Base-by-base conservation (phyloP, 2,113 vertebrate genomes). In the Nannospalax galili region DNA sequence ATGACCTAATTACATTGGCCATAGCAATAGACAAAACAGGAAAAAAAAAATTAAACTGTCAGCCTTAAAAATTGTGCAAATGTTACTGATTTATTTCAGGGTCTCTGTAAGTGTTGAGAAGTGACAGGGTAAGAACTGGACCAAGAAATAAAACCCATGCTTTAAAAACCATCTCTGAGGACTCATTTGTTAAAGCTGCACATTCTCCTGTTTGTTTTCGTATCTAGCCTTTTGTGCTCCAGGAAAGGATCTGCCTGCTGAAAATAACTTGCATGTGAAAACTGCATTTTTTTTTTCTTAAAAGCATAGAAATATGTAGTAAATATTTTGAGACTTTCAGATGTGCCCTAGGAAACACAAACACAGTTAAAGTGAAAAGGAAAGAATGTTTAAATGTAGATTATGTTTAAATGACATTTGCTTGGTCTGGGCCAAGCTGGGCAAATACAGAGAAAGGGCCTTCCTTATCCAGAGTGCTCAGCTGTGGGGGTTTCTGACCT, bases 11-110 rank as follows among this genome's bases (percentile, higher is more conserved):
- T 88, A 56, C 28, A 73, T 69, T 95, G 96, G 94, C 96, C 80
- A 73, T 30, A 58, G 91, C 60, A 26, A 87, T 40, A 93, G 91
- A 95, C 92, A 96, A 97, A 96, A 96, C 96, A 97, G 96, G 95
- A 86, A 91, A 96, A 86, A 96, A 86, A 93, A 88, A 96, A 92
- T 94, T 90, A 91, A 96, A 95, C 89, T 95, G 92, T 96, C 94
- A 96, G 79, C 80, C 77, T 93, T 94, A 92, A 96, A 95, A 93
- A 69, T 5, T 95, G 77, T 84, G 73, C 64, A 92, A 95, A 97
- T 90, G 91, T 78, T 74, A 74, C 24, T 88, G 93, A 97, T 96
- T 97, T 97, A 97, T 93, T 95, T 96, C 62, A 94, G 88, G 60
- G 96, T 65, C 15, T 93, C 78, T 16, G 30, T 60, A 97, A 95